Percentiles rank a stretch among this genome's conserved stretches.
phyloP scores from a whole-genome alignment of 2,113 vertebrate genomes.

The sheep (Ovis aries) region DNA sequence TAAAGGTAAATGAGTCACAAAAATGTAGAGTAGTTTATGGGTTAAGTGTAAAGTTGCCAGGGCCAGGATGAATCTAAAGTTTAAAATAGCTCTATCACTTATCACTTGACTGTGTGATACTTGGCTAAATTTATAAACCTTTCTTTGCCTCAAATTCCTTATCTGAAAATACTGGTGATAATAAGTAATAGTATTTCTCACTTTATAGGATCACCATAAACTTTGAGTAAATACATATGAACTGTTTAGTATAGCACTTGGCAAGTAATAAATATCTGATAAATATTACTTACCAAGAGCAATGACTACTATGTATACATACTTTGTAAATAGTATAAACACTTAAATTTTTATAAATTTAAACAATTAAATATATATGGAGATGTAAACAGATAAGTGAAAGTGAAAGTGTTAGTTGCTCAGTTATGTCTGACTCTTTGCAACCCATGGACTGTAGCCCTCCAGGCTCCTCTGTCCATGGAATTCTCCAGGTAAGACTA shows the following conservation, averaged over 20 bases:
- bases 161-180: background rate
- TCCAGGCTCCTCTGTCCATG: background rate
- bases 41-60: background rate
- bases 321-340: background rate
- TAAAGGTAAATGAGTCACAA: background rate
- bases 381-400: background rate
- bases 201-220: background rate
- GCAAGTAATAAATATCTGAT: background rate
- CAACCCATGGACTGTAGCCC: background rate
- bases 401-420: background rate
- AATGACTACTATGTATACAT: background rate
- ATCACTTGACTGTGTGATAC: background rate
- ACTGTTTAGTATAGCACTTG: background rate
- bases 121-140: background rate
- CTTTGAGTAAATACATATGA: background rate
- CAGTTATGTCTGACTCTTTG: background rate
- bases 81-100: background rate
- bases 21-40: background rate
- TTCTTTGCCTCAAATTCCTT: background rate
- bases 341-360: background rate
- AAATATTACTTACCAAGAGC: background rate
- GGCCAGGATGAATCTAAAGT: background rate
- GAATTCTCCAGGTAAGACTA: background rate
- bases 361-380: background rate
- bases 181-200: background rate